Evolutionary conservation across 1,140 invertebrate genomes (phyloP), one percentile per base, ranked within the genome.

Genomic region (Zaprionus ghesquierei): DNA sequence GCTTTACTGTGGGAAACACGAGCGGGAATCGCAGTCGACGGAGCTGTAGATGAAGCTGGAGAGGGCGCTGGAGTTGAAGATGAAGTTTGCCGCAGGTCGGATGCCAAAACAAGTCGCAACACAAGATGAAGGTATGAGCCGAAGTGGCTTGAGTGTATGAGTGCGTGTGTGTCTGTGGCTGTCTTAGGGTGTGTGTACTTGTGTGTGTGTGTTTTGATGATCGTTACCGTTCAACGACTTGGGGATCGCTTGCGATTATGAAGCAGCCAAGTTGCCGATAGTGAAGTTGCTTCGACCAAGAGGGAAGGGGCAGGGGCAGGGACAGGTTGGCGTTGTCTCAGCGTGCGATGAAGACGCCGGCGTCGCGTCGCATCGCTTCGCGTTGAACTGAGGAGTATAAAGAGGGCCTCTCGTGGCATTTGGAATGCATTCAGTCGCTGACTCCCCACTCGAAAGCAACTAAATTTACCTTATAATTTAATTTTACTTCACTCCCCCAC

Each of bases 351-450:
- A 62, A 22, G 54, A 33, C 15, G 44, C n/a, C 44, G 65, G 10
- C 29, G 27, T 23, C 0, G 22, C 53, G 38, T 18, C 5, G 63
- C 53, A 1, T 2, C 33, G 44, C n/a, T 22, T 59, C 13, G 20
- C 33, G 13, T 63, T 27, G 54, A 8, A 41, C 35, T 41, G 35
- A 31, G 68, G 53, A 90, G 79, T 92, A 92, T 91, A 92, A 92
- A 92, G 86, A 89, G 90, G 81, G 72, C 75, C 74, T 58, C 61
- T n/a, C 64, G 58, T 79, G 81, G 74, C 85, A 68, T 77, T 73
- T 75, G 72, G 64, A 79, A 87, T 75, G 87, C 91, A 92, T 90
- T 92, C 91, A 92, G 90, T 92, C 89, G 90, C 89, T 90, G 89
- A 80, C 86, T 91, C 81, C 91, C 85, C 85, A 90, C 76, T 89